Evolutionary conservation across 2,888 invertebrate species (phyloP).

Genomic region (Harpalus rubripes): DNA sequence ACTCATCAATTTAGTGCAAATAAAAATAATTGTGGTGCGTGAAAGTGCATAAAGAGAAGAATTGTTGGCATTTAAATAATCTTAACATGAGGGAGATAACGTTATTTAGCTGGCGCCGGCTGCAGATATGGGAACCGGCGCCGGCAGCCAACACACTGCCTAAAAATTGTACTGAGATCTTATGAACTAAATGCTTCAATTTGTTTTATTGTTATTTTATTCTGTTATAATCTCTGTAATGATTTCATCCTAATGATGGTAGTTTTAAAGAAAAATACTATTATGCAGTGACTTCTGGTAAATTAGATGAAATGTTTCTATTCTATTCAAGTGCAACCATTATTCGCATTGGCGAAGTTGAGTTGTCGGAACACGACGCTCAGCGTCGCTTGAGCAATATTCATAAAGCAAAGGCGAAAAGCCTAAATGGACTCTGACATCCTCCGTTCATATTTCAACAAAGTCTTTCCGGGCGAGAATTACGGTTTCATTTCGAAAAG

Average conservation of each 20-base stretch:
- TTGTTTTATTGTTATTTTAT: background rate
- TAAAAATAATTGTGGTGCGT: too few species aligned
- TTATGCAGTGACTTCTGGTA: background rate
- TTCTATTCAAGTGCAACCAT: background rate
- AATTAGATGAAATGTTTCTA: background rate
- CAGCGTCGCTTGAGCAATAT: background rate
- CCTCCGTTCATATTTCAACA: background rate
- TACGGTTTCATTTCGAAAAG: too few species aligned
- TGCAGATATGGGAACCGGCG: too few species aligned
- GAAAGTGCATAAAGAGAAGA: too few species aligned
- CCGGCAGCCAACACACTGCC: too few species aligned
- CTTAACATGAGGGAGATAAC: too few species aligned
- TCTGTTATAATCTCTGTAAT: background rate
- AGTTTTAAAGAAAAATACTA: background rate
- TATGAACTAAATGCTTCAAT: too few species aligned
- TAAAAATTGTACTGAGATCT: too few species aligned
- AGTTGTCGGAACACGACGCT: too few species aligned
- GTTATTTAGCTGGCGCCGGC: too few species aligned
- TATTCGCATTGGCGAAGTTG: background rate
- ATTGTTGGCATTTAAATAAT: too few species aligned
- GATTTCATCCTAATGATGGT: background rate
- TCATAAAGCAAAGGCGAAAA: background rate
- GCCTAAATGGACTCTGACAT: slow-evolving; percentile 1
- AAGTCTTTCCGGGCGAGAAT: background rate
- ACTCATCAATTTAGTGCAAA: too few species aligned